Evolutionary conservation across 1,140 invertebrate species (phyloP).

Genomic region (Euglossa dilemma): DNA sequence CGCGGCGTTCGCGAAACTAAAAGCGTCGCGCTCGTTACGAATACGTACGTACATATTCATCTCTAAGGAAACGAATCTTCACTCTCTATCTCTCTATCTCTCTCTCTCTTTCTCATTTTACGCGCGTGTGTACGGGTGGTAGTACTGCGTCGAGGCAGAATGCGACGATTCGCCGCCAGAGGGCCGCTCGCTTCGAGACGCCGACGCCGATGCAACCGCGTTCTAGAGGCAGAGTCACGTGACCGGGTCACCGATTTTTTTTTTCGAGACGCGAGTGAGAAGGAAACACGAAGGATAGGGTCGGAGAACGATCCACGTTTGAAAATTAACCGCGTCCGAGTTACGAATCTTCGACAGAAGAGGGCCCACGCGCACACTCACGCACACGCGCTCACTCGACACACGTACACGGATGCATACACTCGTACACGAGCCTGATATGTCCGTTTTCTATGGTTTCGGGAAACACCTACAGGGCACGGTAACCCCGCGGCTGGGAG

Average conservation of each 20-base stretch:
- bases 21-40: slow-evolving; percentile 68
- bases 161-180: not conserved
- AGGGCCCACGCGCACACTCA: slow-evolving; percentile 4
- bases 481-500: slow-evolving; percentile 39
- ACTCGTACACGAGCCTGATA: slow-evolving; percentile 47
- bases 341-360: not conserved
- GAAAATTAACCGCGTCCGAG: not conserved
- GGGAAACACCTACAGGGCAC: slow-evolving; percentile 42
- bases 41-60: slow-evolving; percentile 76
- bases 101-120: slow-evolving; percentile 63
- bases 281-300: not conserved
- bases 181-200: not conserved
- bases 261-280: not conserved
- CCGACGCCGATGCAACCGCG: not conserved
- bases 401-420: slow-evolving; percentile 69
- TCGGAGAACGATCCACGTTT: not conserved
- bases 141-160: slow-evolving; percentile 30
- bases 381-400: slow-evolving; percentile 5
- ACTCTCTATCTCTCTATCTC: slow-evolving; percentile 62
- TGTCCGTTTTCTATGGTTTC: slow-evolving; percentile 26
- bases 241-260: not conserved
- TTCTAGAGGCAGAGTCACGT: not conserved
- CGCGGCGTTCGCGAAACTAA: slow-evolving; percentile 58
- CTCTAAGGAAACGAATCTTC: slow-evolving; percentile 57
- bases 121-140: slow-evolving; percentile 57